Conservation (phyloP, 2,888 invertebrate genomes). For the Acronicta aceris region DNA sequence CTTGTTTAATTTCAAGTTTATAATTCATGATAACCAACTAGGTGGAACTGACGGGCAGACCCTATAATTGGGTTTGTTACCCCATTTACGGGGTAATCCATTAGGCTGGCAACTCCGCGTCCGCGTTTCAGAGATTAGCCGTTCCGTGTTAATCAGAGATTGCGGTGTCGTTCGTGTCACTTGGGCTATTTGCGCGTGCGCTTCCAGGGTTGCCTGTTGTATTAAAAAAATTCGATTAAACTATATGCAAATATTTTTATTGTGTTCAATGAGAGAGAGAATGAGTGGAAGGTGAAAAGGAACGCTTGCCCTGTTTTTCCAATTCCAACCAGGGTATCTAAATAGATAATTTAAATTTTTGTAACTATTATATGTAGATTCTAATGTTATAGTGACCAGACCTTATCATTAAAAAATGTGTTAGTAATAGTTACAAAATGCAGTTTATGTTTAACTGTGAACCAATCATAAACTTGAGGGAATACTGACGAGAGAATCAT, state of each 20-base stretch:
- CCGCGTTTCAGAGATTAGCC: slow-evolving; percentile 68
- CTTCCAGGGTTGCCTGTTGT: slow-evolving; percentile 53
- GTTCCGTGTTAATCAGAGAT: slow-evolving; percentile 71
- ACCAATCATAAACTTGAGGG: no score
- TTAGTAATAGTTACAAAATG: no score
- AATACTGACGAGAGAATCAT: no score
- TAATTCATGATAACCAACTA: slow-evolving; percentile 50
- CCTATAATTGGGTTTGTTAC: slow-evolving; percentile 74
- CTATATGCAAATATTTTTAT: background rate
- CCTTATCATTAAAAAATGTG: no score
- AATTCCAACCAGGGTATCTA: no score
- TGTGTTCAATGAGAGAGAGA: no score
- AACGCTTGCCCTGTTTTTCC: no score
- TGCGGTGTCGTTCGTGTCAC: slow-evolving; percentile 67
- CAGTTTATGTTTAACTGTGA: no score
- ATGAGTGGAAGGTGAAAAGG: no score
- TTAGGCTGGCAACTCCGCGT: slow-evolving; percentile 69
- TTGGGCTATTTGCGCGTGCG: slow-evolving; percentile 67
- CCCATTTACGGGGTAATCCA: slow-evolving; percentile 74
- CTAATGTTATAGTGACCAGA: no score
- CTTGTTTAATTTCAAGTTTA: slow-evolving; percentile 52
- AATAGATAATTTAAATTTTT: no score
- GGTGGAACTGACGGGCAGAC: slow-evolving; percentile 53
- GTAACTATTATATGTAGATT: no score
- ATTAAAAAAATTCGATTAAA: background rate